Conservation (phyloP, 2,113 vertebrate species). For the Clarias batrachus region DNA sequence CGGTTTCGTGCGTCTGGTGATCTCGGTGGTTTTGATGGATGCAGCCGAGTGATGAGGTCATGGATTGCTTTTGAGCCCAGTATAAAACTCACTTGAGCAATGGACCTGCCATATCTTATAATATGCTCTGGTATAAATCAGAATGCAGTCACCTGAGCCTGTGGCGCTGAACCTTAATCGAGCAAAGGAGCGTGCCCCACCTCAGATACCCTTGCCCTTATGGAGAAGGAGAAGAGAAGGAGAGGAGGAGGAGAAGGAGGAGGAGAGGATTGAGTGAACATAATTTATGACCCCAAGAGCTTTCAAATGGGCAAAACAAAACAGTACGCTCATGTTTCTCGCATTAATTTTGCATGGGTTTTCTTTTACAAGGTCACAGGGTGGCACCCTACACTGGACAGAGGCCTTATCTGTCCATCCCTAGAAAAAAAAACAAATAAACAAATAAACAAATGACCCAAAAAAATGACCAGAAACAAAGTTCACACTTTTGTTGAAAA, state of each 20-base stretch:
- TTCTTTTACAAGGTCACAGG: constrained; percentile 62
- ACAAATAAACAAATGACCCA: constrained; percentile 45
- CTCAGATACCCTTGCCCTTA: constrained; percentile 13
- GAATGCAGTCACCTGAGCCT: constrained; percentile 32
- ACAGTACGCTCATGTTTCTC: constrained; percentile 58
- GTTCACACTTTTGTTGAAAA: neutral
- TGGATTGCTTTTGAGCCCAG: constrained; percentile 30
- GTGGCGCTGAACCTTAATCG: constrained; percentile 12
- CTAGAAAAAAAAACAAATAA: constrained; percentile 32
- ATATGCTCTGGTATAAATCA: constrained; percentile 51
- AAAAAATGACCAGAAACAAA: constrained; percentile 2
- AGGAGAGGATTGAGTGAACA: constrained; percentile 51
- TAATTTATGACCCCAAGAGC: constrained; percentile 59
- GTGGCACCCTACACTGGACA: constrained; percentile 58
- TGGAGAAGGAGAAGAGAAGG: constrained; percentile 16
- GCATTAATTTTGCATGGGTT: constrained; percentile 61
- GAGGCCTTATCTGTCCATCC: constrained; percentile 8
- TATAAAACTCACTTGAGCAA: constrained; percentile 47
- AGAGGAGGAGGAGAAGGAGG: constrained; percentile 18
- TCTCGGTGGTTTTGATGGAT: constrained; percentile 37
- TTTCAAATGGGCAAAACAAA: constrained; percentile 60
- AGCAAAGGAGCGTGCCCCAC: neutral
- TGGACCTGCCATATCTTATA: constrained; percentile 24
- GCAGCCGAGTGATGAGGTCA: constrained; percentile 48
- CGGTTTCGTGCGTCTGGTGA: neutral